Conservation (phyloP, 2,888 invertebrate genomes). For the Candidula unifasciata region DNA sequence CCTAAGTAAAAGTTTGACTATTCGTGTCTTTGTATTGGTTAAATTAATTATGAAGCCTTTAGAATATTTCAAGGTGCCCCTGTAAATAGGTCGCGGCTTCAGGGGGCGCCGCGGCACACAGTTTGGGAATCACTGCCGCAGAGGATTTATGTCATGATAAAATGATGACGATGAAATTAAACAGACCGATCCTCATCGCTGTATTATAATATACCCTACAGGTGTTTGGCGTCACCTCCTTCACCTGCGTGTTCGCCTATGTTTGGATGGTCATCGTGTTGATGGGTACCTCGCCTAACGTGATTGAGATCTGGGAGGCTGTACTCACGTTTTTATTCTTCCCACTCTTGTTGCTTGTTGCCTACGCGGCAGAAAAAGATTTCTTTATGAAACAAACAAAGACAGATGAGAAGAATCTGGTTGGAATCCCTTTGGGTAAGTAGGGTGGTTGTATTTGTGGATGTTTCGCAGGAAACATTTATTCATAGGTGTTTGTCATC, state of each 20-base stretch:
- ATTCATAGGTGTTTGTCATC: no score
- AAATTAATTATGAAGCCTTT: no score
- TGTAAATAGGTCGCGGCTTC: no score
- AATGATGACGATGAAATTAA: no score
- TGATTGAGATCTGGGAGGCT: constrained; percentile 82
- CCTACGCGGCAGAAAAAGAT: constrained; percentile 81
- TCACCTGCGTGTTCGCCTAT: constrained; percentile 81
- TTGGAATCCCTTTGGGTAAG: constrained; percentile 70
- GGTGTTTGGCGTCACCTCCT: constrained; percentile 68
- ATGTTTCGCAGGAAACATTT: no score
- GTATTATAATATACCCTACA: background rate
- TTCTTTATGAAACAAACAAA: constrained; percentile 69
- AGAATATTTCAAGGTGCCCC: no score
- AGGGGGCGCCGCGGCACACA: no score
- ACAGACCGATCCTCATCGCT: background rate
- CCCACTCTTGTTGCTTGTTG: constrained; percentile 80
- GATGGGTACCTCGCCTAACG: constrained; percentile 76
- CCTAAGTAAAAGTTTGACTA: no score
- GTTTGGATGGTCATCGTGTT: constrained; percentile 82
- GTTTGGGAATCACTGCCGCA: no score
- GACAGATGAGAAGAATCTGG: constrained; percentile 64
- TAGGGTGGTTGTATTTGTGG: constrained; percentile 1
- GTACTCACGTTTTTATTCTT: constrained; percentile 81
- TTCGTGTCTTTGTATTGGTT: no score
- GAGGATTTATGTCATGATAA: no score